phyloP scores from a whole-genome alignment of 2,797 vertebrate genomes.

The Psittacula derbiana region DNA sequence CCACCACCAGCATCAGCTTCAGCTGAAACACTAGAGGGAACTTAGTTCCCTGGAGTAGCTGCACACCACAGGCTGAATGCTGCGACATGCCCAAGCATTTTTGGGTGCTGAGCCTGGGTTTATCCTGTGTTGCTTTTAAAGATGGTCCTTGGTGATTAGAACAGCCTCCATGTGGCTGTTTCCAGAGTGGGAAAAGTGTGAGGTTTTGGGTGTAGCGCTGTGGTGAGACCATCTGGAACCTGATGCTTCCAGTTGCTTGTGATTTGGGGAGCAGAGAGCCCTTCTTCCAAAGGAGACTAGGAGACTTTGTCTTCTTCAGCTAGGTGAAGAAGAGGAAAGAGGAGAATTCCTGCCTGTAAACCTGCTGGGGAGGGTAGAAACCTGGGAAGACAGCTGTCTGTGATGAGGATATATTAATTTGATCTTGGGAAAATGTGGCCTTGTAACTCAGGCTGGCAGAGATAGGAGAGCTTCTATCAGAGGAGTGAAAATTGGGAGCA shows the following conservation, averaged over 20 bases:
- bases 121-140: not conserved
- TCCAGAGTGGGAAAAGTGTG: not conserved
- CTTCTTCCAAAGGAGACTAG: not conserved
- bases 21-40: not conserved
- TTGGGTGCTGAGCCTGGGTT: not conserved
- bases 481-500: not conserved
- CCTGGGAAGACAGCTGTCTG: not conserved
- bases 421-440: not conserved
- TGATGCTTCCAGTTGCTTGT: not conserved
- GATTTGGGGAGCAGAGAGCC: not conserved
- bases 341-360: not conserved
- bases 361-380: not conserved
- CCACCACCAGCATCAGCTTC: not conserved
- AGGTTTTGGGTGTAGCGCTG: not conserved
- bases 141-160: not conserved
- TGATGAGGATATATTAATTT: not conserved
- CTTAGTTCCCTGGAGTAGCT: not conserved
- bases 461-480: not conserved
- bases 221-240: not conserved
- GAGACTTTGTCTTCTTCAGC: not conserved
- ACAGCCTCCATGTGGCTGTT: not conserved
- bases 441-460: not conserved
- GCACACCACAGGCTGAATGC: not conserved
- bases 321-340: not conserved
- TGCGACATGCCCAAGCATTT: rapidly evolving